Evolutionary conservation across 2,888 invertebrate genomes (phyloP), one percentile per base, ranked within the genome.

Genomic region (Cosmorhoe ocellata): DNA sequence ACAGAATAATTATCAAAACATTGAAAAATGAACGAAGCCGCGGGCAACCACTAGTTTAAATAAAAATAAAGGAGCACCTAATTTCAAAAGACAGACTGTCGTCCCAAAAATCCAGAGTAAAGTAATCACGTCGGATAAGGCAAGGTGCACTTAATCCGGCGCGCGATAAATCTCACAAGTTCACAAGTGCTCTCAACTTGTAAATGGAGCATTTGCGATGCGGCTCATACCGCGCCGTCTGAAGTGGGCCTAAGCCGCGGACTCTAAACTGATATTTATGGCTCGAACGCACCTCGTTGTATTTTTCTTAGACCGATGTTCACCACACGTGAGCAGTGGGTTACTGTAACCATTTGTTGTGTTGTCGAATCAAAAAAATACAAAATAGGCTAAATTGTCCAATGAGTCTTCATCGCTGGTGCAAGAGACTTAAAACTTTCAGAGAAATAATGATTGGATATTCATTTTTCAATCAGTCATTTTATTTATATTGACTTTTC

Each of bases 261-360:
- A 56, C 68, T 52, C 61, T 67, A 78, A 85, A 86, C 79, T 82
- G 74, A 79, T 83, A 87, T 88, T 87, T 87, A 88, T 85, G 76
- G 81, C 62, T 31, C 58, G 65, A 70, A 80, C 83, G 81, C 78
- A 81, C 78, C 76, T 79, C 60, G 49, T 41, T 42, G 36, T 60
- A 54, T 61, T 58, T 61, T 61, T 58, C 58, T 56, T 51, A 10
- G 26, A 14, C 42, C 42, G 33, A 8, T 27, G 42, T 42, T 8
- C 32, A 27, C 33, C 42, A 13, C 18, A 24, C 24, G 14, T 33
- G 0, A n/a, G 3, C 7, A 5, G 4, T 3, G 3, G n/a, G 13
- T 8, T 30, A 22, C 5, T 1, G 0, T 12, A 27, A 27, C 6
- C 11, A n/a, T 12, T n/a, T n/a, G n/a, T n/a, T n/a, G n/a, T 4